These are phyloP conservation scores for Cecidostiba fungosa DNA, from an alignment of 2,888 invertebrate species.

Conservation along the genomic window DNA sequence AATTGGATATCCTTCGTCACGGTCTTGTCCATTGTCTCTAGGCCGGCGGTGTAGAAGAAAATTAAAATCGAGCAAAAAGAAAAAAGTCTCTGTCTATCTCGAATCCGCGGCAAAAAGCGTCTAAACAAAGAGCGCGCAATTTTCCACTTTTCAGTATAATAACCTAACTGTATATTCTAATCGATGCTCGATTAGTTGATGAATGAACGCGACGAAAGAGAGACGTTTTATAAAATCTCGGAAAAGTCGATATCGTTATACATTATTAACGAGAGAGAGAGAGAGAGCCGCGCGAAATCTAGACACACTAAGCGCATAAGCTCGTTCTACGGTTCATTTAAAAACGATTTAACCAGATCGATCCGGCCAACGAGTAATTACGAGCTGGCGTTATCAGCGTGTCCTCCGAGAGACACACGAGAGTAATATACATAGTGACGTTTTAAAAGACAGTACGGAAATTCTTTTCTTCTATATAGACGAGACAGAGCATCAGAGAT, in stretches of 20 bases:
- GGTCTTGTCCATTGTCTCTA: slow-evolving; percentile 13
- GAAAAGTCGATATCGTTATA: slow-evolving; percentile 3
- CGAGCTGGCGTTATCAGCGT: background rate
- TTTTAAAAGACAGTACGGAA: background rate
- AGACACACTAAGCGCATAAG: slow-evolving; percentile 20
- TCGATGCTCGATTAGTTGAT: background rate
- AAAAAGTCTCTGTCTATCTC: background rate
- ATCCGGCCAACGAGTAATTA: background rate
- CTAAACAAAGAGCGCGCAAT: background rate
- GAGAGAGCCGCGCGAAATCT: slow-evolving; percentile 23
- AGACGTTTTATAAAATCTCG: background rate
- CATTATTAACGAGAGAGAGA: slow-evolving; percentile 6
- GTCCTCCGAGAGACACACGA: background rate
- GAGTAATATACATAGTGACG: too few relatives aligned
- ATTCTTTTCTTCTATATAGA: background rate
- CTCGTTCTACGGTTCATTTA: background rate
- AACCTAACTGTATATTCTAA: too few relatives aligned
- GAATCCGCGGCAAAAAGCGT: background rate
- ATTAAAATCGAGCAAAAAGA: slow-evolving; percentile 34
- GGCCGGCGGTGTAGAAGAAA: slow-evolving; percentile 13
- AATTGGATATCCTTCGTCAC: slow-evolving; percentile 44
- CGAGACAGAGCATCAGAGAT: slow-evolving; percentile 17
- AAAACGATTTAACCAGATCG: slow-evolving; percentile 6
- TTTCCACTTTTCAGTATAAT: background rate
- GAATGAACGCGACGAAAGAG: too few relatives aligned